A percentile compares a stretch with the other conserved stretches of the same genome.
Conservation (phyloP, 1,140 invertebrate species). For the Diplogasteroides magnus region DNA sequence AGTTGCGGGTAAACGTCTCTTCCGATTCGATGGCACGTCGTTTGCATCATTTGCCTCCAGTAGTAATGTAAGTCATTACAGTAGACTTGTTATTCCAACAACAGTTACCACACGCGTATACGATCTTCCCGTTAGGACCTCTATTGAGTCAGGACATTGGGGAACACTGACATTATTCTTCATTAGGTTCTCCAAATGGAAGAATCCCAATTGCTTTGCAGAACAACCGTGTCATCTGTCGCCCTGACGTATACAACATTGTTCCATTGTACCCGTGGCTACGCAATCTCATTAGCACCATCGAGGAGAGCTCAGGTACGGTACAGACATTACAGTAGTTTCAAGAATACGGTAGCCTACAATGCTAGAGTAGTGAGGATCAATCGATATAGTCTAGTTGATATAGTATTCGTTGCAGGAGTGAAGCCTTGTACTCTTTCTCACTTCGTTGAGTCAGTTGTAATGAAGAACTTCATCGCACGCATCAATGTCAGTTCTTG, state of each 20-base stretch:
- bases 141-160: too few relatives aligned
- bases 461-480: conserved; percentile 44
- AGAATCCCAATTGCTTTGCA: conserved; percentile 20
- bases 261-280: conserved; percentile 43
- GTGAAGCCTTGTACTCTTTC: conserved; percentile 24
- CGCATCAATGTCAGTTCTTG: conserved; percentile 40
- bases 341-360: background rate
- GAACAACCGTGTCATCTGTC: conserved; percentile 42
- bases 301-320: conserved; percentile 36
- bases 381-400: background rate
- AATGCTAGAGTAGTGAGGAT: background rate
- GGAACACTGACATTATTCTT: too few relatives aligned
- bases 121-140: too few relatives aligned
- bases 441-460: conserved; percentile 42
- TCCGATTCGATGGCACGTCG: background rate
- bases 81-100: too few relatives aligned
- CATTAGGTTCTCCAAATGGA: too few relatives aligned
- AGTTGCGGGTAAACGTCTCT: background rate
- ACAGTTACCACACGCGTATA: too few relatives aligned
- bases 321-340: background rate
- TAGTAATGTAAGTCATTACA: too few relatives aligned
- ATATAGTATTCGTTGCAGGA: background rate
- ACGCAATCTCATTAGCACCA: conserved; percentile 37
- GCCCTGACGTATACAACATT: conserved; percentile 46
- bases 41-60: background rate